Base-by-base conservation (phyloP, 2,797 vertebrate species). In the Peromyscus nudipes region DNA sequence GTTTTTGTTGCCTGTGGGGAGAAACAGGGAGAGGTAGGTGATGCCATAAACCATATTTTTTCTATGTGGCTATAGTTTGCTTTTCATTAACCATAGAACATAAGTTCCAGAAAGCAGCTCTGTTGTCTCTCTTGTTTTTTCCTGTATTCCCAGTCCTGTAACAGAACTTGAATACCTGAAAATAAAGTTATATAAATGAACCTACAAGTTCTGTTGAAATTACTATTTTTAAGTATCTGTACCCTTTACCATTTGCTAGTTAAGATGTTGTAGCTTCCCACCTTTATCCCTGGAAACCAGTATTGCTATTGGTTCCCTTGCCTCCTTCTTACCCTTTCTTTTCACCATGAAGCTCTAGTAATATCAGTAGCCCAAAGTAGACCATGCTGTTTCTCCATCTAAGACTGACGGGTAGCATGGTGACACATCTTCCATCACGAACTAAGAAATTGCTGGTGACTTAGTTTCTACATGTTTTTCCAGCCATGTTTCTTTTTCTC, bases 311-410 rank as follows among this genome's bases (percentile, higher is more conserved):
- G 40, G 29, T 88, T 96, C 89, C 60, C 29, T 81, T 75, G 29
- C 16, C 40, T 84, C n/a, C 10, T 6, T 62, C 10, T 89, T n/a
- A 34, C 82, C 43, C 21, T 12, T 85, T 95, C 6, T 62, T n/a
- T 17, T 67, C 27, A 62, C 55, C 14, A 21, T 69, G 34, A 12
- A 77, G 16, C 10, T 31, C 75, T 77, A 43, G 43, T 64, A 76
- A 93, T 52, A 76, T 92, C 73, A 69, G 62, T 94, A 86, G 31
- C n/a, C n/a, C 62, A 89, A 64, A 94, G n/a, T 60, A 3, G 13
- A 37, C 73, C 77, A 75, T 84, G n/a, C 9, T 40, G 25, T 89
- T 96, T 34, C n/a, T 84, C 5, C 55, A 5, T 79, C 17, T 73
- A 73, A 89, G 12, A 60, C n/a, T 16, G 0, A 67, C 89, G 14